A percentile compares a stretch with the other conserved stretches of the same genome.
Conservation (phyloP, 2,113 vertebrate genomes). For the Rynchops niger region DNA sequence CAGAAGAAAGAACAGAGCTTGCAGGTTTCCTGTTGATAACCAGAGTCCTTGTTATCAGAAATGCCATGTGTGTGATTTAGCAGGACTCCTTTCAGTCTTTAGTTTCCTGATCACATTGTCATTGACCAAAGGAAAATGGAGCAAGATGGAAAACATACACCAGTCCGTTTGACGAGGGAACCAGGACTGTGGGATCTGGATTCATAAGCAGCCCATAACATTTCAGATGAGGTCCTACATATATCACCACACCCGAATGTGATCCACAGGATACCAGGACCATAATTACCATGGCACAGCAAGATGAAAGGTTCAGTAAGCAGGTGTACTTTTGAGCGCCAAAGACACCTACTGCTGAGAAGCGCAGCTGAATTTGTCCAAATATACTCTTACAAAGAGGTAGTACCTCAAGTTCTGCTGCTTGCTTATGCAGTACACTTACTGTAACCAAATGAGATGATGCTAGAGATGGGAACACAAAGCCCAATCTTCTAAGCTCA, state of each 20-base stretch:
- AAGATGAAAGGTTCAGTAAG: background rate
- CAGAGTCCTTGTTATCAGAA: background rate
- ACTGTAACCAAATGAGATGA: background rate
- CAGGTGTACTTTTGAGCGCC: background rate
- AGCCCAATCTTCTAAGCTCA: background rate
- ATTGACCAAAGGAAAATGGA: background rate
- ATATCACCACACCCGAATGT: background rate
- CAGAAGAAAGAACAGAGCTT: background rate
- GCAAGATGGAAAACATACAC: background rate
- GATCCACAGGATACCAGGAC: background rate
- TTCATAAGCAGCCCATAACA: background rate
- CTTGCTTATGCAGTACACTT: background rate
- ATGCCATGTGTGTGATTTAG: background rate
- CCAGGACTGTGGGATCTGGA: background rate
- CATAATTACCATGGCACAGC: background rate
- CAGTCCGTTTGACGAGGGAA: background rate
- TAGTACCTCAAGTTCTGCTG: background rate
- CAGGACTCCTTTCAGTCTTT: background rate
- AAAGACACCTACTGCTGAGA: background rate
- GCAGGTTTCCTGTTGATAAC: background rate
- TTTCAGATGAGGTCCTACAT: background rate
- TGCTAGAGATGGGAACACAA: background rate
- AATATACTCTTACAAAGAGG: background rate
- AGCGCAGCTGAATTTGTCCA: background rate
- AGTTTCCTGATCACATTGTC: background rate